Conservation (phyloP, 2,888 invertebrate genomes). For the Drosophila paramelanica region DNA sequence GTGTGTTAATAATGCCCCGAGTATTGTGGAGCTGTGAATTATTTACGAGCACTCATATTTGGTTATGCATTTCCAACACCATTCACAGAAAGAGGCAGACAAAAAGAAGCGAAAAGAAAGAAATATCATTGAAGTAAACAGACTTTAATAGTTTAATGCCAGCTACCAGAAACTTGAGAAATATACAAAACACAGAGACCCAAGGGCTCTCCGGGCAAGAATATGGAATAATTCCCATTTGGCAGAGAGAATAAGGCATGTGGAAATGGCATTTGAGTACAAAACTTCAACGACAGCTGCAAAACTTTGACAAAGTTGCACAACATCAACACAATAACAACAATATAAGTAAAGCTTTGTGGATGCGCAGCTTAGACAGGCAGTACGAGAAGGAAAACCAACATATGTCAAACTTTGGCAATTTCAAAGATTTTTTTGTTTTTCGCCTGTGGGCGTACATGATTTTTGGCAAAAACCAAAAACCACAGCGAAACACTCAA, state of each 20-base stretch:
- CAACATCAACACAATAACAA: conserved; percentile 43
- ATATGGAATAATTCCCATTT: conserved; percentile 46
- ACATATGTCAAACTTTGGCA: conserved; percentile 75
- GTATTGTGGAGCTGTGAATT: conserved; percentile 40
- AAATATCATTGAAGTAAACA: conserved; percentile 53
- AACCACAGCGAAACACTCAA: conserved; percentile 41
- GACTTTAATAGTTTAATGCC: conserved; percentile 70
- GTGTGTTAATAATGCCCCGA: conserved; percentile 58
- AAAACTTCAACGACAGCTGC: conserved; percentile 58
- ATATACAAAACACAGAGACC: conserved; percentile 18
- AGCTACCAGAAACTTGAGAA: conserved; percentile 32
- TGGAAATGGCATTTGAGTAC: conserved; percentile 23
- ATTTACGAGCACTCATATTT: conserved; percentile 42
- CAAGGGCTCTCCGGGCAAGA: conserved; percentile 18
- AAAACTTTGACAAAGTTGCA: conserved; percentile 62
- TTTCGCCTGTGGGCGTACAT: conserved; percentile 30
- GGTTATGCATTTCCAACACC: conserved; percentile 40
- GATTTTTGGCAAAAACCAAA: conserved; percentile 52
- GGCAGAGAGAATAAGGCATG: conserved; percentile 22
- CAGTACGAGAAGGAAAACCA: conserved; percentile 22
- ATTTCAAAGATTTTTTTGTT: conserved; percentile 61
- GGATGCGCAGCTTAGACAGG: conserved; percentile 26
- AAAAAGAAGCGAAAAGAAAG: background rate
- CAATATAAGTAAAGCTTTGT: conserved; percentile 7
- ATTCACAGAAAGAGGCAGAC: conserved; percentile 2